A percentile compares a stretch with the other conserved stretches of the same genome.
phyloP scores from a whole-genome alignment of 2,113 vertebrate genomes.

The Sitta europaea region DNA sequence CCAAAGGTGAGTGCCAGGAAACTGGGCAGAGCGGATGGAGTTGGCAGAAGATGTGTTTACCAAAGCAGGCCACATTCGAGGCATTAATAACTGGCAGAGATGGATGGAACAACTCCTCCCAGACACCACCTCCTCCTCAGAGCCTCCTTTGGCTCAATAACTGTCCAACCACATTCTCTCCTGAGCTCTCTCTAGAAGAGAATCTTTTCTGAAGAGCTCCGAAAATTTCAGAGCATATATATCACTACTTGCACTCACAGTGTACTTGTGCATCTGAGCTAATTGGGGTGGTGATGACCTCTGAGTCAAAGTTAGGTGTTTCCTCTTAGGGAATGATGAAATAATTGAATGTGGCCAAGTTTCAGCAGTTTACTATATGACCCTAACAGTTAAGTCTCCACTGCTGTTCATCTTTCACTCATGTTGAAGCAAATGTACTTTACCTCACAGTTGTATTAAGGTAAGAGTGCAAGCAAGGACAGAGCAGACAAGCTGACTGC shows the following conservation, averaged over 20 bases:
- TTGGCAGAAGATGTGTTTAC: conserved; percentile 42
- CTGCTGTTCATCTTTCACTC: neutral
- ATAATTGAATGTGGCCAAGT: neutral
- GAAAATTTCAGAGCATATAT: neutral
- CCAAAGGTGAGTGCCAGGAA: neutral
- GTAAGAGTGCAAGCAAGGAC: neutral
- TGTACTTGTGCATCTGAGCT: neutral
- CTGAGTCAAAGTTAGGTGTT: neutral
- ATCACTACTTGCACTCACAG: neutral
- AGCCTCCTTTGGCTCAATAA: neutral
- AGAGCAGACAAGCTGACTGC: neutral
- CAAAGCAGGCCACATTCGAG: neutral
- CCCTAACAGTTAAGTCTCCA: neutral
- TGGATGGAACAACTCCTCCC: conserved; percentile 22
- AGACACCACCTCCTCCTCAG: neutral
- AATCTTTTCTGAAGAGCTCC: neutral
- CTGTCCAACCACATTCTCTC: neutral
- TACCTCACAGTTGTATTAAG: neutral
- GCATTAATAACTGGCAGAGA: conserved; percentile 33
- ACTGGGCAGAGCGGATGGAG: neutral
- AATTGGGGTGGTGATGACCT: neutral
- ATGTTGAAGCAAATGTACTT: neutral
- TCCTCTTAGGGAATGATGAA: neutral
- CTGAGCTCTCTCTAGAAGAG: neutral
- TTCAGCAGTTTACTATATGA: neutral